Conservation (phyloP, 2,797 vertebrate species). For the Notamacropus eugenii region DNA sequence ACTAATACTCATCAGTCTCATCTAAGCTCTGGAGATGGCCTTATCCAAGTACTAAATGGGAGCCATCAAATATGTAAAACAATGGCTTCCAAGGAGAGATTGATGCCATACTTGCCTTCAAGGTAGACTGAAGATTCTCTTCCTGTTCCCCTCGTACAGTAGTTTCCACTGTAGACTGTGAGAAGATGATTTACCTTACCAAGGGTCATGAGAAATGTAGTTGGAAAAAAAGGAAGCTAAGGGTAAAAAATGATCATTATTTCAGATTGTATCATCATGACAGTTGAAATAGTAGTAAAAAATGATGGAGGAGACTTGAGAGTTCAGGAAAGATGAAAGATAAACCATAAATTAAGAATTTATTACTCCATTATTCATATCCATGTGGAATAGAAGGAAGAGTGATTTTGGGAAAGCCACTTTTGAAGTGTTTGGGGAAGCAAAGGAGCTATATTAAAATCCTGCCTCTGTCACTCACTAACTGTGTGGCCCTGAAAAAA, state of each 20-base stretch:
- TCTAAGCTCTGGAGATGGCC: background rate
- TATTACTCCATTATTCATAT: background rate
- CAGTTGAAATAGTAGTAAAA: conserved; percentile 16
- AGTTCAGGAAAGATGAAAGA: conserved; percentile 17
- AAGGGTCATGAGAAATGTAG: conserved; percentile 2
- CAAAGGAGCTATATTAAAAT: background rate
- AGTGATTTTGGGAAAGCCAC: background rate
- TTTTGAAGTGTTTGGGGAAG: background rate
- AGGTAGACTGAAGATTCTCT: conserved; percentile 5
- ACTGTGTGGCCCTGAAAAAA: background rate
- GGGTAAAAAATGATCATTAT: background rate
- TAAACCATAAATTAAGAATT: conserved; percentile 1
- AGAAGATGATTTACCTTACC: conserved; percentile 10
- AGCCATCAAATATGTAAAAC: background rate
- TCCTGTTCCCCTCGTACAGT: background rate
- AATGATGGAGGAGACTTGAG: conserved; percentile 7
- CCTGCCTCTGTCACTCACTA: background rate
- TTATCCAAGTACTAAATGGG: background rate
- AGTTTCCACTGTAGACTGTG: conserved; percentile 10
- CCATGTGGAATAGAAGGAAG: background rate
- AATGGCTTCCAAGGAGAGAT: conserved; percentile 2
- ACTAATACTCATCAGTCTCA: background rate
- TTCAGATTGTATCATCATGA: background rate
- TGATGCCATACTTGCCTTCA: conserved; percentile 30
- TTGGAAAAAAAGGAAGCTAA: conserved; percentile 33